These are phyloP conservation scores for Halichoerus grypus DNA, from an alignment of 2,113 vertebrate species.

Conservation along the genomic window DNA sequence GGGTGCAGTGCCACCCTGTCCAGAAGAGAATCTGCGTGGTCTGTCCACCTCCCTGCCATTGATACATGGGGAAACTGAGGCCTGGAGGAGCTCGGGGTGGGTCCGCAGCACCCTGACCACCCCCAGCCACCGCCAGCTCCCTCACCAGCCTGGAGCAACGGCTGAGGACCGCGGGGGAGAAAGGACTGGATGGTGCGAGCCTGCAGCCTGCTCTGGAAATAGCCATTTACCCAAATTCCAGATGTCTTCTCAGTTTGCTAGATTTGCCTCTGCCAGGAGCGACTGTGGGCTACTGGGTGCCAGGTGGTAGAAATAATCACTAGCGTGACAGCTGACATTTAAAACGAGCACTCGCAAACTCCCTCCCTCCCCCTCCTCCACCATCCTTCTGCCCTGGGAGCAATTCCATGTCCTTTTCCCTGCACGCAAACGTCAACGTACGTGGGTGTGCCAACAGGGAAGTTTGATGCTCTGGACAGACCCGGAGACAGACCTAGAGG, in stretches of 20 bases:
- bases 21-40: background rate
- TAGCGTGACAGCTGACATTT: background rate
- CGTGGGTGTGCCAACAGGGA: rapidly evolving
- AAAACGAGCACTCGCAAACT: background rate
- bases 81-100: background rate
- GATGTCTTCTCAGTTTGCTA: background rate
- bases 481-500: background rate
- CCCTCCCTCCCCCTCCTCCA: background rate
- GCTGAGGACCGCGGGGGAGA: background rate
- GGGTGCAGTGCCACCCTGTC: background rate
- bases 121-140: rapidly evolving
- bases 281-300: background rate
- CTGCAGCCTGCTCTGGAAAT: background rate
- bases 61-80: background rate
- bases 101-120: background rate
- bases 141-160: background rate
- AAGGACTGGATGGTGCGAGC: rapidly evolving
- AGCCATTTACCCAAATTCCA: background rate
- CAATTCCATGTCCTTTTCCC: background rate
- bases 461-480: background rate
- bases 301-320: background rate
- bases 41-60: background rate
- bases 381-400: background rate
- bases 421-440: background rate
- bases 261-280: background rate